Percentiles rank a stretch among this genome's conserved stretches.
Conservation (phyloP, 2,888 invertebrate species). For the Neoitamus cyanurus region DNA sequence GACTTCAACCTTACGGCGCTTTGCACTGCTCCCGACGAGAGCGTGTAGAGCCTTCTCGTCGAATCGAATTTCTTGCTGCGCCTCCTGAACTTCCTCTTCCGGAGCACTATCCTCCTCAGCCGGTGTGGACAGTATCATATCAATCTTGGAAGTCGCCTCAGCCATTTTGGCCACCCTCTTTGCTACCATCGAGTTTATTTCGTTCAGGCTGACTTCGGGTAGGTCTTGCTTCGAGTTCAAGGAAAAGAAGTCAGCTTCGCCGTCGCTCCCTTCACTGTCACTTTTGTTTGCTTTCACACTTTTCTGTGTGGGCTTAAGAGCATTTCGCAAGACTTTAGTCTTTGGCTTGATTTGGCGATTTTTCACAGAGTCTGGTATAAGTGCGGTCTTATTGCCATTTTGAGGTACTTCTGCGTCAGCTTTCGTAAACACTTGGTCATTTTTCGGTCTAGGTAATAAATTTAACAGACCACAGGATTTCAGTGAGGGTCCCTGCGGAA, state of each 20-base stretch:
- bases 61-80: conserved; percentile 47
- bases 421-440: conserved; percentile 58
- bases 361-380: conserved; percentile 67
- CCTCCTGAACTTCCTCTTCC: conserved; percentile 23
- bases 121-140: conserved; percentile 18
- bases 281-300: conserved; percentile 63
- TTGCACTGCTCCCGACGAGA: conserved; percentile 75
- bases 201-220: conserved; percentile 67
- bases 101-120: neutral
- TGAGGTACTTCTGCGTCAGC: neutral
- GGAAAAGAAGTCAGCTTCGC: conserved; percentile 65
- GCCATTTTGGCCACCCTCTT: conserved; percentile 63
- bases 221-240: conserved; percentile 65
- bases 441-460: conserved; percentile 75
- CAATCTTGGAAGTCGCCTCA: conserved; percentile 57
- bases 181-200: conserved; percentile 63
- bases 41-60: conserved; percentile 68
- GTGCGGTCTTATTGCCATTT: conserved; percentile 44
- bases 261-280: conserved; percentile 68
- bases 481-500: conserved; percentile 47
- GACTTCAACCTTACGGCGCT: conserved; percentile 69
- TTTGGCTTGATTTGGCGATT: conserved; percentile 58
- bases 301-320: conserved; percentile 54
- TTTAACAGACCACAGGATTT: conserved; percentile 70
- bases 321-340: conserved; percentile 59